Conservation (phyloP, 2,113 vertebrate species). For the Catharus bicknelli region DNA sequence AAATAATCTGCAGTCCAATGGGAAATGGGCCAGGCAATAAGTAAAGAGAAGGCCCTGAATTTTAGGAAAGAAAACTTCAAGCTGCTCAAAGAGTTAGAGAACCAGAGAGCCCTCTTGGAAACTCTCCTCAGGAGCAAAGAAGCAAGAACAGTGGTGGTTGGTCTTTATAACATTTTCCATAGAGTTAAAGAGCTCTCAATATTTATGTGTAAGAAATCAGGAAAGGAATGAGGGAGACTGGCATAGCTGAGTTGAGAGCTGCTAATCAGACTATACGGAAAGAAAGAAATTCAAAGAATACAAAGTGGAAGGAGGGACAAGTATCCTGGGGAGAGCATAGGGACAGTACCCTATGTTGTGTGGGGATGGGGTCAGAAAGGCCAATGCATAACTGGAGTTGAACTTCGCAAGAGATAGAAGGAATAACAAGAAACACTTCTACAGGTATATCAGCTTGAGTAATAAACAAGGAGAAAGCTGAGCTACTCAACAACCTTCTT, state of each 20-base stretch:
- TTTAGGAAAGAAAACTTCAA: background rate
- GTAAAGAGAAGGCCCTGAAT: background rate
- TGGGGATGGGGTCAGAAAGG: background rate
- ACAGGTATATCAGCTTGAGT: background rate
- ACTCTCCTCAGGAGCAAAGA: background rate
- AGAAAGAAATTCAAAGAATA: background rate
- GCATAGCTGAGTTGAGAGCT: background rate
- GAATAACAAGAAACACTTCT: background rate
- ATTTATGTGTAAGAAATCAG: rapidly evolving
- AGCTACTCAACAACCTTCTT: background rate
- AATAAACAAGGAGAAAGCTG: background rate
- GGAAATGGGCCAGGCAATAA: background rate
- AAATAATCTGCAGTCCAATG: rapidly evolving
- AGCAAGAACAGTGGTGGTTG: background rate
- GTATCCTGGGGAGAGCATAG: background rate
- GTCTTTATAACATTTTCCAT: background rate
- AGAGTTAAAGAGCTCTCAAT: rapidly evolving
- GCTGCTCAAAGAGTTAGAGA: background rate
- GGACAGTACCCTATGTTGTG: background rate
- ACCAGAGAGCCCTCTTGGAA: background rate
- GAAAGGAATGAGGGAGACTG: background rate
- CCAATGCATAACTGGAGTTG: rapidly evolving
- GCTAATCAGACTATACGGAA: background rate
- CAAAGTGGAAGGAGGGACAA: background rate
- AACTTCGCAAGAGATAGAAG: background rate